Conservation (phyloP, 2,888 invertebrate genomes). For the Tachina lurida region DNA sequence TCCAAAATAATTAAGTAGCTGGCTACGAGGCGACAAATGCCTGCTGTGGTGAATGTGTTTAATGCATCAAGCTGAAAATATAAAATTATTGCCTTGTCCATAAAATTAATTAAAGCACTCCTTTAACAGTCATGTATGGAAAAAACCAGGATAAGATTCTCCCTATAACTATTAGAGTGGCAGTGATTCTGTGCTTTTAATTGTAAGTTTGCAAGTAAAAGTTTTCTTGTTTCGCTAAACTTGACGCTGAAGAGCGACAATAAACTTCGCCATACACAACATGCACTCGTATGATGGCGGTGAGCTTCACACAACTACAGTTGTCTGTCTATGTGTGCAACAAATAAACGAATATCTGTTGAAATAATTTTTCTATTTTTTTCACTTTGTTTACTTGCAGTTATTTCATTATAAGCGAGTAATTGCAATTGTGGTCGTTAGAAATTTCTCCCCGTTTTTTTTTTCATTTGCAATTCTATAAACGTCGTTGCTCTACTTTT, state of each 20-base stretch:
- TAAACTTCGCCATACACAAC: constrained; percentile 48
- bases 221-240: constrained; percentile 14
- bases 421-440: constrained; percentile 47
- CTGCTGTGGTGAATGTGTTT: too few species aligned
- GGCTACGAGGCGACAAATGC: too few species aligned
- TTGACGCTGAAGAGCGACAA: constrained; percentile 31
- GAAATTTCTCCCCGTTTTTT: constrained; percentile 24
- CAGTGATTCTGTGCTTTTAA: neutral
- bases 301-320: neutral
- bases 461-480: constrained; percentile 4
- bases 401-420: constrained; percentile 17
- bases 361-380: constrained; percentile 11
- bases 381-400: constrained; percentile 27
- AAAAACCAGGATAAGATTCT: neutral
- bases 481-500: constrained; percentile 45
- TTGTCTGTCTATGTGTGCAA: neutral
- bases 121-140: neutral
- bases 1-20: too few species aligned
- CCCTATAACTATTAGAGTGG: neutral
- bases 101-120: too few species aligned
- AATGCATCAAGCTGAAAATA: too few species aligned
- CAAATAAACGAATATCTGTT: neutral
- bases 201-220: constrained; percentile 20
- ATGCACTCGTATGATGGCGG: neutral
- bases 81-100: too few species aligned